These are phyloP conservation scores for Tricholauxania praeusta DNA, from an alignment of 2,888 invertebrate genomes.

Conservation along the genomic window DNA sequence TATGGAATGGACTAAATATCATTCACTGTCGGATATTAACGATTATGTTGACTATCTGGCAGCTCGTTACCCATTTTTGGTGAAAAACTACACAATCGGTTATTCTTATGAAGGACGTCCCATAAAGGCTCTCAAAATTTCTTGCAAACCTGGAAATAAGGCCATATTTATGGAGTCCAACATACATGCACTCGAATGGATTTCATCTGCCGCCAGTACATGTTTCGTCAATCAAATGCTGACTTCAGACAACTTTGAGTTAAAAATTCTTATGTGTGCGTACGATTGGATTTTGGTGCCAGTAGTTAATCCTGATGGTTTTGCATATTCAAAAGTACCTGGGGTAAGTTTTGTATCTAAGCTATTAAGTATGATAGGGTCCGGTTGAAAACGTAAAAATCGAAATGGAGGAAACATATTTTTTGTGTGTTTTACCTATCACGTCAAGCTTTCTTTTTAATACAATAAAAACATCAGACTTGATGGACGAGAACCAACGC, in stretches of 20 bases:
- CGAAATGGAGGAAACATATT: no score
- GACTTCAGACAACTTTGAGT: slow-evolving; percentile 71
- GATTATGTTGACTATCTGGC: slow-evolving; percentile 50
- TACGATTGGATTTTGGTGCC: slow-evolving; percentile 60
- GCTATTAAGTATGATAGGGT: no score
- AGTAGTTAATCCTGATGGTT: slow-evolving; percentile 58
- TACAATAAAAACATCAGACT: no score
- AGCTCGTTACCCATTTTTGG: background rate
- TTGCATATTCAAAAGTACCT: slow-evolving; percentile 48
- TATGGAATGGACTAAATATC: slow-evolving; percentile 56
- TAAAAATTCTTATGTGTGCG: slow-evolving; percentile 51
- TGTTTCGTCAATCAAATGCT: slow-evolving; percentile 81
- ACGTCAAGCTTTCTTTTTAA: no score
- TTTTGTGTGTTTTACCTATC: no score
- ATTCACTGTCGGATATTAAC: slow-evolving; percentile 51
- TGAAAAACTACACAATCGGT: slow-evolving; percentile 67
- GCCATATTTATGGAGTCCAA: slow-evolving; percentile 76
- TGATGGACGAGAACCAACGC: no score
- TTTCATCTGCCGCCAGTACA: slow-evolving; percentile 76
- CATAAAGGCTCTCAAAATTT: slow-evolving; percentile 71
- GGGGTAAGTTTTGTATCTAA: no score
- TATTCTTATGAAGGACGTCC: slow-evolving; percentile 72
- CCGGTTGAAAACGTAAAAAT: no score
- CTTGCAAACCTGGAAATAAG: slow-evolving; percentile 66
- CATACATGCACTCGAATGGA: slow-evolving; percentile 79